phyloP scores from a whole-genome alignment of 2,797 vertebrate species.

The Mormyrops boulengeri region DNA sequence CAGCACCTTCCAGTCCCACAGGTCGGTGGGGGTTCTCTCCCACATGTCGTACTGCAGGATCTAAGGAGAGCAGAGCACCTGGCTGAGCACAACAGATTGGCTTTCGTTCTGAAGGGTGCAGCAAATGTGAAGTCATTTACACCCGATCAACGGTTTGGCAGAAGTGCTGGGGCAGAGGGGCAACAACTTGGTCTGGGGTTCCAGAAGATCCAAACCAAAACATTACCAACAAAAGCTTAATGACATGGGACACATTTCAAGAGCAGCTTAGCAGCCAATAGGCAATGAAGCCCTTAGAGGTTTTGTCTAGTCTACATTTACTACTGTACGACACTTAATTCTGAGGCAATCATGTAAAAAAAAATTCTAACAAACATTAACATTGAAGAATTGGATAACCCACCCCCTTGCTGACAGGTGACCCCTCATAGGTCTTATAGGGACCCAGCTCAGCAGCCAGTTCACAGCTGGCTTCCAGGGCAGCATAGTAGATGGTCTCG shows the following conservation, averaged over 20 bases:
- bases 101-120: not conserved
- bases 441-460: conserved; percentile 72
- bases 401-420: conserved; percentile 85
- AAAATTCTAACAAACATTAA: not conserved
- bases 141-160: not conserved
- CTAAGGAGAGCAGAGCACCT: conserved; percentile 42
- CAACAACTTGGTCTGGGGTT: not conserved
- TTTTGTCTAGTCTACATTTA: not conserved
- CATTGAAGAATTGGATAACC: conserved; percentile 39
- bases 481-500: conserved; percentile 90
- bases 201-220: not conserved
- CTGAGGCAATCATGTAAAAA: not conserved
- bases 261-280: not conserved
- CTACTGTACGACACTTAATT: not conserved
- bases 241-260: not conserved
- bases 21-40: conserved; percentile 76
- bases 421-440: conserved; percentile 83
- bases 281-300: not conserved
- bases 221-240: not conserved
- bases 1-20: conserved; percentile 82
- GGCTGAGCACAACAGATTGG: not conserved
- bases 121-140: not conserved
- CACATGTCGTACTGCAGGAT: conserved; percentile 97
- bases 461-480: conserved; percentile 88
- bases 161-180: not conserved